A percentile compares a stretch with the other conserved stretches of the same genome.
These are phyloP conservation scores for Pseudomyrmex concolor DNA, from an alignment of 1,140 invertebrate species.

Conservation along the genomic window DNA sequence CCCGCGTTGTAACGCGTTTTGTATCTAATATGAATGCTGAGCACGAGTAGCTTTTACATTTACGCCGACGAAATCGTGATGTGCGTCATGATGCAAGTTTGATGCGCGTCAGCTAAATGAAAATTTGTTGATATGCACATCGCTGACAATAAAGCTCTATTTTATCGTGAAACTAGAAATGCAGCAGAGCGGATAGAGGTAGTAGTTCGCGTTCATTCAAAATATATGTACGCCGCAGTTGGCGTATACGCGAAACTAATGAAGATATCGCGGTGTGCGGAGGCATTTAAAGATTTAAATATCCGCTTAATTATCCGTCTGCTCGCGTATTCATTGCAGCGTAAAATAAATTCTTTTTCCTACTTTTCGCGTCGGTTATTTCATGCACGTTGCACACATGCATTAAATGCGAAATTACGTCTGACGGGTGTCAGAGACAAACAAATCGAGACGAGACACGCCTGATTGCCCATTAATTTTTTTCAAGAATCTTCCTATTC, in stretches of 20 bases:
- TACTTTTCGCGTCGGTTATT: not conserved
- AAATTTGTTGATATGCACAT: slow-evolving; percentile 62
- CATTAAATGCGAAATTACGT: not conserved
- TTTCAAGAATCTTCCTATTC: slow-evolving; percentile 48
- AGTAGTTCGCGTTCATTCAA: slow-evolving; percentile 15
- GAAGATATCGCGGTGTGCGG: not conserved
- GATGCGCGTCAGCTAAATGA: slow-evolving; percentile 65
- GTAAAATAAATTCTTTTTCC: not conserved
- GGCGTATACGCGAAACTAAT: slow-evolving; percentile 2
- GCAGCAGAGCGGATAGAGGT: slow-evolving; percentile 2
- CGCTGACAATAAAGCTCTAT: slow-evolving; percentile 57
- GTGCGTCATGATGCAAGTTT: slow-evolving; percentile 57
- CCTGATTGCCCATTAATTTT: slow-evolving; percentile 16
- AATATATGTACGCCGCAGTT: slow-evolving; percentile 43
- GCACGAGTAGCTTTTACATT: slow-evolving; percentile 49
- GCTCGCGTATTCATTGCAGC: slow-evolving; percentile 2
- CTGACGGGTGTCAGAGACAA: not conserved
- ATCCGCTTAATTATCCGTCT: slow-evolving; percentile 24
- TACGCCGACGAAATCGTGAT: slow-evolving; percentile 33
- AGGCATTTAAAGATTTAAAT: slow-evolving; percentile 44
- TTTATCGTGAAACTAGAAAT: slow-evolving; percentile 18
- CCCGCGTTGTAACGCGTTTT: not conserved
- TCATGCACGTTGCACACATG: too few species aligned
- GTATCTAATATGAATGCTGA: slow-evolving; percentile 54
- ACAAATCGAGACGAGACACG: not conserved